Conservation (phyloP, 2,113 vertebrate species). For the Rhadina sibilatrix region DNA sequence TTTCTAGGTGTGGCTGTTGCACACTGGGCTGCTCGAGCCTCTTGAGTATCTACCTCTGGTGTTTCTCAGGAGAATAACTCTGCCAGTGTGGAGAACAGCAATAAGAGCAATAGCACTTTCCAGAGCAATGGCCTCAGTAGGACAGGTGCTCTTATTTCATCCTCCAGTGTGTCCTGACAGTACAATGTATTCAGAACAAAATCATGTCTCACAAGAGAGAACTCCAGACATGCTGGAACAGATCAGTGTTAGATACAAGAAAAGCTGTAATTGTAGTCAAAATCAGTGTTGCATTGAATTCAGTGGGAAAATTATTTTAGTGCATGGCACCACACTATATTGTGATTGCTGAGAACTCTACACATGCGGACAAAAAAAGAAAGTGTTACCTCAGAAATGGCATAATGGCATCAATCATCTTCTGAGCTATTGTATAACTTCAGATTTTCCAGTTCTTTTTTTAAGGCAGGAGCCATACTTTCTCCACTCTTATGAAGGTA, state of each 20-base stretch:
- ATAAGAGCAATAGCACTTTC: neutral
- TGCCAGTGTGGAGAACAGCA: neutral
- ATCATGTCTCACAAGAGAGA: neutral
- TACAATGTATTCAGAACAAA: neutral
- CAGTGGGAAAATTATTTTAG: neutral
- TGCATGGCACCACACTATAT: no score
- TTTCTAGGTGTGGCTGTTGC: neutral
- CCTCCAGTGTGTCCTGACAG: neutral
- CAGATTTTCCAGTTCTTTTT: neutral
- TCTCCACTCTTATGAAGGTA: neutral
- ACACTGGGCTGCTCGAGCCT: neutral
- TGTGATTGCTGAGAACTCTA: neutral
- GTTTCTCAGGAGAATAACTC: neutral
- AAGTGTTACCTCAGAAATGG: neutral
- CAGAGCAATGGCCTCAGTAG: neutral
- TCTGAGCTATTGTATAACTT: neutral
- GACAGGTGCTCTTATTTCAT: neutral
- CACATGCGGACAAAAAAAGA: neutral
- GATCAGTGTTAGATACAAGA: neutral
- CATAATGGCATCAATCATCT: neutral
- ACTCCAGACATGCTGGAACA: neutral
- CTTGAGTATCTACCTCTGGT: neutral
- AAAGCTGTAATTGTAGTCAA: neutral
- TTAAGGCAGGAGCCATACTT: neutral
- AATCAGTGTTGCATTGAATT: neutral